These are phyloP conservation scores for Liolophura sinensis DNA, from an alignment of 1,140 invertebrate species.

Conservation along the genomic window DNA sequence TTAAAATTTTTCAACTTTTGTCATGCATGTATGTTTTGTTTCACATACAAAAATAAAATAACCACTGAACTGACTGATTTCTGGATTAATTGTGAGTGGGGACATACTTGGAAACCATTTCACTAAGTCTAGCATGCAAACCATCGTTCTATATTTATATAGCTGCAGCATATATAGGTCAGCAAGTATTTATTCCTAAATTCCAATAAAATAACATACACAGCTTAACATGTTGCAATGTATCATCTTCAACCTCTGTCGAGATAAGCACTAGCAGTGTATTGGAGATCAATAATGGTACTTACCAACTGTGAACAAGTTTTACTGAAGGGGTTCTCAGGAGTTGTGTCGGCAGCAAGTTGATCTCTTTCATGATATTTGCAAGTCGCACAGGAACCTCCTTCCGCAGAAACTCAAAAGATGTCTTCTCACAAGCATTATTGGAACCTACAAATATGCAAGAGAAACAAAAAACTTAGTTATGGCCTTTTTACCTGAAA, in stretches of 20 bases:
- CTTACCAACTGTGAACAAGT: slow-evolving; percentile 68
- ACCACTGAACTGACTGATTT: too few species aligned
- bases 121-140: too few species aligned
- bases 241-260: neutral
- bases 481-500: slow-evolving; percentile 8
- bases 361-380: slow-evolving; percentile 99
- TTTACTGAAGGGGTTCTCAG: slow-evolving; percentile 86
- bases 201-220: neutral
- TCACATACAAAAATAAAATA: too few species aligned
- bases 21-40: too few species aligned
- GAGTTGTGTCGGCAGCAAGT: slow-evolving; percentile 86
- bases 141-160: too few species aligned
- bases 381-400: slow-evolving; percentile 93
- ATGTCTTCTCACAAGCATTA: slow-evolving; percentile 80
- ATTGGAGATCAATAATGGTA: neutral
- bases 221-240: neutral
- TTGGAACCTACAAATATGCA: slow-evolving; percentile 75
- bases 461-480: slow-evolving; percentile 27
- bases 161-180: too few species aligned
- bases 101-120: too few species aligned
- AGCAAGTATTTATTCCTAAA: too few species aligned
- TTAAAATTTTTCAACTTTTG: too few species aligned
- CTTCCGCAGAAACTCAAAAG: slow-evolving; percentile 90
- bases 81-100: too few species aligned
- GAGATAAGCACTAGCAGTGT: neutral